phyloP scores from a whole-genome alignment of 2,888 invertebrate genomes.

The Protodeltote pygarga region DNA sequence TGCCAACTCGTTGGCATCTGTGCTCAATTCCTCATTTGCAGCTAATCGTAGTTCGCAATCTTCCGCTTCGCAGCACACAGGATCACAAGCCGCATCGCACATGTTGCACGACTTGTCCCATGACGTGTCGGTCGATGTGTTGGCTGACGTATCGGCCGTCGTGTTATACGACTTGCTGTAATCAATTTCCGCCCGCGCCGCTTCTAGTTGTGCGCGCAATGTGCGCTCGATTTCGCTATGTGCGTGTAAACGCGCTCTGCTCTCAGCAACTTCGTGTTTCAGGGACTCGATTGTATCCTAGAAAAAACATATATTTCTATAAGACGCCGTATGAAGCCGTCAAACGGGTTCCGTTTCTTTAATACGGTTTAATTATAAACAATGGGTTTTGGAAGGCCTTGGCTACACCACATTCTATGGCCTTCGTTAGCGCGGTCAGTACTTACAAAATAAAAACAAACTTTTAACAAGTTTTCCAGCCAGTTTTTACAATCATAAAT shows the following conservation, averaged over 20 bases:
- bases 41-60: constrained; percentile 72
- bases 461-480: constrained; percentile 9
- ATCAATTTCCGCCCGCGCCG: constrained; percentile 73
- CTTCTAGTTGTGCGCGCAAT: constrained; percentile 79
- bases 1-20: constrained; percentile 79
- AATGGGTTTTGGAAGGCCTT: too few species aligned
- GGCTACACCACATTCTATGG: constrained; percentile 11
- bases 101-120: constrained; percentile 64
- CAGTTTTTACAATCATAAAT: constrained; percentile 25
- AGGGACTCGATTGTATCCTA: constrained; percentile 81
- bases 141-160: constrained; percentile 41
- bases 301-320: constrained; percentile 27
- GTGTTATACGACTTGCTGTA: constrained; percentile 45
- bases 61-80: constrained; percentile 73
- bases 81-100: constrained; percentile 81
- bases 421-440: constrained; percentile 2
- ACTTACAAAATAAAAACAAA: constrained; percentile 27
- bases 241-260: constrained; percentile 77
- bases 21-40: constrained; percentile 78
- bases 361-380: background rate
- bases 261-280: constrained; percentile 81
- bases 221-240: constrained; percentile 82
- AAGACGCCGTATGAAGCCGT: background rate
- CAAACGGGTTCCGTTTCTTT: constrained; percentile 2
- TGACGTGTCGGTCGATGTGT: constrained; percentile 46